These are phyloP conservation scores for Trachops cirrhosus DNA, from an alignment of 2,797 vertebrate genomes.

Conservation along the genomic window DNA sequence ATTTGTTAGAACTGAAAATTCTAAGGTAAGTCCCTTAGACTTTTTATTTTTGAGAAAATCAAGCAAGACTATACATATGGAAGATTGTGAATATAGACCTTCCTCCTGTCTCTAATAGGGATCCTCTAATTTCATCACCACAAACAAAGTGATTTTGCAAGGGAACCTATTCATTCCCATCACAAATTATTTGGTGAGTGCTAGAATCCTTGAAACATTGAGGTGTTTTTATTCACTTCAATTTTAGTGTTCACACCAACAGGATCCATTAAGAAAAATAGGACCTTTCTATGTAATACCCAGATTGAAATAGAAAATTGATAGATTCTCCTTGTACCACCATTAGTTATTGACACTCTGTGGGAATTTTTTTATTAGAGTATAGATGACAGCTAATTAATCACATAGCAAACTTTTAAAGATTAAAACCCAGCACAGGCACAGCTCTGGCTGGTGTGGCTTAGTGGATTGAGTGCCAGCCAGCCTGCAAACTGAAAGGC, in stretches of 20 bases:
- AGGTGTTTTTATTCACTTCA: neutral
- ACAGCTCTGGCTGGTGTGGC: neutral
- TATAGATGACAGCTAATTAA: neutral
- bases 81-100: neutral
- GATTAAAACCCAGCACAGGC: neutral
- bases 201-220: neutral
- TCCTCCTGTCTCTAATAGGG: neutral
- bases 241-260: neutral
- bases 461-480: no score
- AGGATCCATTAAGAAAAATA: neutral
- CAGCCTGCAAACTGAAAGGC: no score
- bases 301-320: neutral
- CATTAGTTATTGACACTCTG: neutral
- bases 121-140: neutral
- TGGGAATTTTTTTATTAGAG: conserved; percentile 22
- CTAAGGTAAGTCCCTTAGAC: neutral
- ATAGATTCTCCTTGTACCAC: neutral
- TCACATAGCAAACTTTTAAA: neutral
- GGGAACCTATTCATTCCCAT: neutral
- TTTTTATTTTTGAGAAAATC: conserved; percentile 28
- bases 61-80: conserved; percentile 10
- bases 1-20: conserved; percentile 41
- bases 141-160: conserved; percentile 20
- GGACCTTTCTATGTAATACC: neutral
- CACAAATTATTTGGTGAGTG: neutral